phyloP scores from a whole-genome alignment of 2,888 invertebrate species.

The Arrhopalites spinosus region DNA sequence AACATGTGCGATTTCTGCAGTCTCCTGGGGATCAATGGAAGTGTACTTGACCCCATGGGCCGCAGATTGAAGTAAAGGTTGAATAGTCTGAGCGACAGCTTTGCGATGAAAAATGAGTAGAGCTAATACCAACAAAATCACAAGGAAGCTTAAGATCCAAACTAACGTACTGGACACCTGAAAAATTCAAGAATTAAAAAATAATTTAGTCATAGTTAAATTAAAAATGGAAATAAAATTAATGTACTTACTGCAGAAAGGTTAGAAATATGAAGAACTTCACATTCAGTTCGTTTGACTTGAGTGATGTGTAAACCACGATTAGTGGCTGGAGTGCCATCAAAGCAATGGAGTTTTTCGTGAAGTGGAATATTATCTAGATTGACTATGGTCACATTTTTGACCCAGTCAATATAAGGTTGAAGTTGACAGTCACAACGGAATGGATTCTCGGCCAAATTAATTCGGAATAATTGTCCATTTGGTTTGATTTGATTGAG shows the following conservation, averaged over 20 bases:
- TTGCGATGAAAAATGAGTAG: constrained; percentile 69
- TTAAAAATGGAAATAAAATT: background rate
- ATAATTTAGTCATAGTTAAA: background rate
- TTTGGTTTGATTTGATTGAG: constrained; percentile 37
- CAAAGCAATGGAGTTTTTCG: constrained; percentile 64
- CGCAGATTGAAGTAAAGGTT: constrained; percentile 69
- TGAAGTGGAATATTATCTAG: constrained; percentile 61
- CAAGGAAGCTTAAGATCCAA: constrained; percentile 64
- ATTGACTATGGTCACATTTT: constrained; percentile 54
- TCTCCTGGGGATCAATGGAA: constrained; percentile 68
- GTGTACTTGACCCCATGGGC: constrained; percentile 75
- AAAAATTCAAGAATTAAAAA: background rate
- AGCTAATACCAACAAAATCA: constrained; percentile 65
- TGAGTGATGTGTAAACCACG: constrained; percentile 52
- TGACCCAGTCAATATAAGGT: constrained; percentile 69
- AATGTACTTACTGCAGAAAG: background rate
- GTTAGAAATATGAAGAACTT: constrained; percentile 55
- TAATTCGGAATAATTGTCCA: constrained; percentile 60
- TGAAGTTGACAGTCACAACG: constrained; percentile 67
- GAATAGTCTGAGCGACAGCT: constrained; percentile 65
- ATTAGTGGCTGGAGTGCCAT: constrained; percentile 58
- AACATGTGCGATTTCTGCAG: constrained; percentile 59
- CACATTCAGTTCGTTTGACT: constrained; percentile 55
- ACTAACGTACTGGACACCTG: constrained; percentile 63
- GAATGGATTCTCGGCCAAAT: constrained; percentile 71